Evolutionary conservation across 2,113 vertebrate genomes (phyloP).

Genomic region (Coryphaenoides rupestris): DNA sequence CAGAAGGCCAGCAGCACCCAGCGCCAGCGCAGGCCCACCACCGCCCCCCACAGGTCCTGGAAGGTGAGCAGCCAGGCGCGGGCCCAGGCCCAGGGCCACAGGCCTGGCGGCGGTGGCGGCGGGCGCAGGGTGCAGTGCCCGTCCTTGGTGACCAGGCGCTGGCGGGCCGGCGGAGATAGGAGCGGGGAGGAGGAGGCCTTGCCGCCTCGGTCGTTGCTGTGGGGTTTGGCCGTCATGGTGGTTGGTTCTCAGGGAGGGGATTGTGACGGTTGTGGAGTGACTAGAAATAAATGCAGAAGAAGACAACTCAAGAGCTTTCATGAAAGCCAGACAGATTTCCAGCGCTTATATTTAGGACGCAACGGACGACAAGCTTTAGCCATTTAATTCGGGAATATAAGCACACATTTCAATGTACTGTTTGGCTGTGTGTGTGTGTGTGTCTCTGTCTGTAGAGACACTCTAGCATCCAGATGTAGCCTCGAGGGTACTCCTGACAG

Average conservation of each 20-base stretch:
- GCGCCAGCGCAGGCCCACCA: constrained; percentile 93
- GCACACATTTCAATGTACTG: not conserved
- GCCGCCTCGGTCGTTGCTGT: constrained; percentile 61
- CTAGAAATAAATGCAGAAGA: constrained; percentile 35
- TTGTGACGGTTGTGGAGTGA: constrained; percentile 5
- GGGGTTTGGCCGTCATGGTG: constrained; percentile 64
- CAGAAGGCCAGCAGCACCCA: constrained; percentile 95
- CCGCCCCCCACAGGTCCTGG: constrained; percentile 88
- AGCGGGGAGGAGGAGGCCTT: constrained; percentile 80
- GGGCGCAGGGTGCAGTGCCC: constrained; percentile 78
- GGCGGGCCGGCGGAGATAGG: constrained; percentile 67
- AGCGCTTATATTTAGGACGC: too few species aligned
- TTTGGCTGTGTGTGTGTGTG: too few species aligned
- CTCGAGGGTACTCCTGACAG: constrained; percentile 22
- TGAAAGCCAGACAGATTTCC: too few species aligned
- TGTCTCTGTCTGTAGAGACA: not conserved
- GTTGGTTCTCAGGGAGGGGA: constrained; percentile 19
- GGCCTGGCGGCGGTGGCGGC: constrained; percentile 37
- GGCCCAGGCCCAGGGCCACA: constrained; percentile 53
- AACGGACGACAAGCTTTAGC: too few species aligned
- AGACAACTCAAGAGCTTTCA: too few species aligned
- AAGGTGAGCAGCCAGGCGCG: constrained; percentile 77
- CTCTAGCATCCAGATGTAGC: constrained; percentile 38
- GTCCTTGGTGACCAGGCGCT: constrained; percentile 90
- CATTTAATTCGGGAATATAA: too few species aligned